These are phyloP conservation scores for Doris montereyensis DNA, from an alignment of 2,888 invertebrate genomes.

Conservation along the genomic window DNA sequence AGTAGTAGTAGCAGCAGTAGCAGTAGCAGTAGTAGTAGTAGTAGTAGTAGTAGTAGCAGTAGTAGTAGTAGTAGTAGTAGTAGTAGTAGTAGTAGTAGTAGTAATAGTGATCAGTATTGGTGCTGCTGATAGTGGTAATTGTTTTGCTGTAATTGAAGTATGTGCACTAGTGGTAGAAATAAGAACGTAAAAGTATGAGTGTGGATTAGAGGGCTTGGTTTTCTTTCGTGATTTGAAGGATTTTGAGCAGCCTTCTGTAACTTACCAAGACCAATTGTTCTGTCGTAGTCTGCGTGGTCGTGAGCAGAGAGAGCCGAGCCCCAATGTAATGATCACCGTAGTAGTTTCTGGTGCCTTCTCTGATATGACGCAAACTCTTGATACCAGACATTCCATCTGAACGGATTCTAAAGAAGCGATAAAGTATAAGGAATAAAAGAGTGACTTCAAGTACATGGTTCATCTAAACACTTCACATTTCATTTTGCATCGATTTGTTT, in stretches of 20 bases:
- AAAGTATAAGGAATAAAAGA: not conserved
- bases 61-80: slow-evolving; percentile 37
- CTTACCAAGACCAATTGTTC: slow-evolving; percentile 60
- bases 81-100: slow-evolving; percentile 38
- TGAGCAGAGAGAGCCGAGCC: slow-evolving; percentile 53
- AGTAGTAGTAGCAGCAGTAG: not conserved
- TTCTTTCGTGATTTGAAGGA: no score
- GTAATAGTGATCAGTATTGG: slow-evolving; percentile 30
- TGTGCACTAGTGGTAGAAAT: no score
- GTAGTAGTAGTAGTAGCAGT: slow-evolving; percentile 37
- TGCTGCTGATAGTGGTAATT: slow-evolving; percentile 26
- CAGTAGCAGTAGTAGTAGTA: slow-evolving; percentile 27
- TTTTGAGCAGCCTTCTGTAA: no score
- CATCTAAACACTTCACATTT: no score
- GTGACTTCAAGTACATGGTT: no score
- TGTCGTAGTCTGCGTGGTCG: slow-evolving; percentile 60
- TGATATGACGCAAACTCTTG: slow-evolving; percentile 42
- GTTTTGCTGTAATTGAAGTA: no score
- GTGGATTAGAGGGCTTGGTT: no score
- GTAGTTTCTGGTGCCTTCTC: slow-evolving; percentile 52
- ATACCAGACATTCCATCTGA: slow-evolving; percentile 29
- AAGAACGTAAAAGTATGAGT: no score
- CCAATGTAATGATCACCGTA: no score
- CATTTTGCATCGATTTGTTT: no score
- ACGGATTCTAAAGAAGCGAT: not conserved